Percentiles rank a stretch among this genome's conserved stretches.
These are phyloP conservation scores for Sylvilagus floridanus DNA, from an alignment of 2,797 vertebrate genomes.

Conservation along the genomic window DNA sequence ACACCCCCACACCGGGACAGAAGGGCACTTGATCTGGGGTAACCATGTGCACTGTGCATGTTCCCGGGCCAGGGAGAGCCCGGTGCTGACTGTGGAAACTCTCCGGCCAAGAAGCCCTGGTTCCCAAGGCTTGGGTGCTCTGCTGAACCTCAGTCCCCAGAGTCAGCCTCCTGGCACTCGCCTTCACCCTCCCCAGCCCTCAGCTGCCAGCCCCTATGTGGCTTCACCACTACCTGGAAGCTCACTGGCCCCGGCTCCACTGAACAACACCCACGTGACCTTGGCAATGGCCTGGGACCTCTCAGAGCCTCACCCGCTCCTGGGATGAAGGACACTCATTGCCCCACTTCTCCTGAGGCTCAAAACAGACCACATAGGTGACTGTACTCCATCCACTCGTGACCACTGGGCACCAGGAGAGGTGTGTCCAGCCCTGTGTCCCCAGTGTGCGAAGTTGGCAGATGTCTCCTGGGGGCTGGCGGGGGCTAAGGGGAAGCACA, in stretches of 20 bases:
- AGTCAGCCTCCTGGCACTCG: not conserved
- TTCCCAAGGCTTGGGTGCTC: not conserved
- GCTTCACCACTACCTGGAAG: not conserved
- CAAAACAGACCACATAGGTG: not conserved
- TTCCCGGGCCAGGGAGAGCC: slow-evolving; percentile 9
- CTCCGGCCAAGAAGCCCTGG: not conserved
- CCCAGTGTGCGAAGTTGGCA: not conserved
- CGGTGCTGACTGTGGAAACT: not conserved
- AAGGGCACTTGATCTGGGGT: not conserved
- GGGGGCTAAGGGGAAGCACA: too few relatives aligned
- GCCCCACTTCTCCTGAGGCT: not conserved
- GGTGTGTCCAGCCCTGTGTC: slow-evolving; percentile 27
- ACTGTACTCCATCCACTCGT: not conserved
- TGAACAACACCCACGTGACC: not conserved
- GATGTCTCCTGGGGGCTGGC: not conserved
- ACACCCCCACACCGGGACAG: not conserved
- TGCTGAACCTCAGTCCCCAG: not conserved
- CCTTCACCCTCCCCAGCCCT: not conserved
- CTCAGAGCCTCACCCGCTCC: slow-evolving; percentile 2
- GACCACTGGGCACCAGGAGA: not conserved
- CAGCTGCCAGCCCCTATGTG: not conserved
- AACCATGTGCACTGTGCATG: not conserved
- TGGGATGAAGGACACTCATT: not conserved
- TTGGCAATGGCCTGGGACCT: not conserved
- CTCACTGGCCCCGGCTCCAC: not conserved